These are phyloP conservation scores for Python bivittatus DNA, from an alignment of 2,113 vertebrate species.

Conservation along the genomic window DNA sequence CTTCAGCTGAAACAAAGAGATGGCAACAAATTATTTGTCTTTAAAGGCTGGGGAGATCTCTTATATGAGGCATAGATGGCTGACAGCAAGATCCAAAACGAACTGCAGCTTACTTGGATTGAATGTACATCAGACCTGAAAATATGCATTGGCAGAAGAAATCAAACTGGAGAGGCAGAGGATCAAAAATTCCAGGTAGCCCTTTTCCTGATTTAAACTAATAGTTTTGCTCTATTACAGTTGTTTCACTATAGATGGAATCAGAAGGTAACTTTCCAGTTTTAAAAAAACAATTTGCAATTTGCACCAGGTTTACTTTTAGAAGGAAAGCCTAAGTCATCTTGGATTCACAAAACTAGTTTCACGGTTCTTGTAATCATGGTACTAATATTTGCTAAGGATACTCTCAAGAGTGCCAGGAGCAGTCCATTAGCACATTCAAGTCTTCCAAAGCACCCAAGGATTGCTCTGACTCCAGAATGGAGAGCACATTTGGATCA, in stretches of 20 bases:
- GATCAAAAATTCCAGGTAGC: not conserved
- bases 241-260: not conserved
- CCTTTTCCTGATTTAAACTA: slow-evolving; percentile 11
- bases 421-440: not conserved
- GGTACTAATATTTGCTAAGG: not conserved
- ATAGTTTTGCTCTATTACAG: not conserved
- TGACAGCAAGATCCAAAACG: not conserved
- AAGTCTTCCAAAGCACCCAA: not conserved
- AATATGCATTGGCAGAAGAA: not conserved
- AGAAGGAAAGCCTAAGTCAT: not conserved
- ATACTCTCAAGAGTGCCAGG: not conserved
- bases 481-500: not conserved
- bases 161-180: not conserved
- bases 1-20: not conserved
- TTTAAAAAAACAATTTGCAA: not conserved
- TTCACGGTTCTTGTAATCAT: not conserved
- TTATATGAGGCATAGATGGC: not conserved
- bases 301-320: not conserved
- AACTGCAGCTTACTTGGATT: not conserved
- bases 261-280: not conserved
- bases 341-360: not conserved
- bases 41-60: not conserved
- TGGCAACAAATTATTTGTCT: not conserved
- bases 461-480: not conserved
- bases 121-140: not conserved